A percentile compares a stretch with the other conserved stretches of the same genome.
Conservation (phyloP, 1,140 invertebrate genomes). For the Drosophila leontia region DNA sequence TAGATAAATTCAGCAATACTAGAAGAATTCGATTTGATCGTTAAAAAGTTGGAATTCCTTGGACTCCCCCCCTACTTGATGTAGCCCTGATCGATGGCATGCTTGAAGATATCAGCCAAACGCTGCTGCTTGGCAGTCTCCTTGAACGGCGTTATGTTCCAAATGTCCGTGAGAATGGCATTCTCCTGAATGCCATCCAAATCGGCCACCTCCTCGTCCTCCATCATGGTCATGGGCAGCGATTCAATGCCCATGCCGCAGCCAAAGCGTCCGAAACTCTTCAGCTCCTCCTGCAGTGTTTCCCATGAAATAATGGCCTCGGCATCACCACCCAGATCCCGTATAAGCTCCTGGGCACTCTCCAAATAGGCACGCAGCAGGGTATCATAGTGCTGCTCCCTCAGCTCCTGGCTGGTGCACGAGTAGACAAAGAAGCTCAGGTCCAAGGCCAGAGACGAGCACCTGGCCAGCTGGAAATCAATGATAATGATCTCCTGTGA, state of each 20-base stretch:
- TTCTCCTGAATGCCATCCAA: slow-evolving; percentile 87
- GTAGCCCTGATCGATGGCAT: slow-evolving; percentile 88
- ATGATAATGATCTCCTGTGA: slow-evolving; percentile 87
- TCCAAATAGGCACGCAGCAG: slow-evolving; percentile 87
- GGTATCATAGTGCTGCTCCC: slow-evolving; percentile 86
- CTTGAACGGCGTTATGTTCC: slow-evolving; percentile 86
- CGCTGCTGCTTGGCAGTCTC: slow-evolving; percentile 86
- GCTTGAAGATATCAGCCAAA: slow-evolving; percentile 87
- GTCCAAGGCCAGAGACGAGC: slow-evolving; percentile 87
- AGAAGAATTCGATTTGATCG: slow-evolving; percentile 12
- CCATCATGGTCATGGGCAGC: slow-evolving; percentile 87
- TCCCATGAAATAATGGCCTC: slow-evolving; percentile 87
- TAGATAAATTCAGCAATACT: slow-evolving; percentile 15
- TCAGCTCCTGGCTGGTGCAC: slow-evolving; percentile 87
- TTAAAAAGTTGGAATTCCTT: neutral
- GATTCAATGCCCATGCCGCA: slow-evolving; percentile 88
- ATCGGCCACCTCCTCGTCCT: slow-evolving; percentile 87
- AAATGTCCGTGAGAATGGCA: slow-evolving; percentile 86
- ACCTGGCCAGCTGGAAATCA: slow-evolving; percentile 89
- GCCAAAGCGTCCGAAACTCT: slow-evolving; percentile 88
- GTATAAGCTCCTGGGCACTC: slow-evolving; percentile 86
- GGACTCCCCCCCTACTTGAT: slow-evolving; percentile 82
- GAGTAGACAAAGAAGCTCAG: slow-evolving; percentile 88
- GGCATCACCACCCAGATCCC: slow-evolving; percentile 87
- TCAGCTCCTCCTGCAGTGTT: slow-evolving; percentile 86